Evolutionary conservation across 2,888 invertebrate genomes (phyloP).

Genomic region (Parthenolecanium corni): DNA sequence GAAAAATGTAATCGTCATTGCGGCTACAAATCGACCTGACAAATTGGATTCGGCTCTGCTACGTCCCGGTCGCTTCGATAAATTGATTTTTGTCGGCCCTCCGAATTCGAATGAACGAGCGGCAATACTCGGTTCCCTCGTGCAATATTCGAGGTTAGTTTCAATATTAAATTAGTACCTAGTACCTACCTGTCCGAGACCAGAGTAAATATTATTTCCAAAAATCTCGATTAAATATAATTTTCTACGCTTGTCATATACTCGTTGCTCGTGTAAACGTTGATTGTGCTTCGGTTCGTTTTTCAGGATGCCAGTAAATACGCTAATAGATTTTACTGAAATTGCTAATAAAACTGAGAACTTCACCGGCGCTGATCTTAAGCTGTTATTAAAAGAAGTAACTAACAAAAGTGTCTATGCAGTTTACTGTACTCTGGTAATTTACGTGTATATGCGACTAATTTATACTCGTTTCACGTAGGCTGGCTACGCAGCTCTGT

Average conservation of each 20-base stretch:
- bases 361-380: slow-evolving; percentile 52
- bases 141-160: slow-evolving; percentile 34
- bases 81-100: slow-evolving; percentile 48
- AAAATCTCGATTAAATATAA: not conserved
- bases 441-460: not conserved
- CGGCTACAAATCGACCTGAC: slow-evolving; percentile 54
- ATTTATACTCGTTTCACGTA: slow-evolving; percentile 32
- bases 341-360: slow-evolving; percentile 42
- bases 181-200: not conserved
- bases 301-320: slow-evolving; percentile 40
- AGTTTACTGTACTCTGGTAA: not conserved
- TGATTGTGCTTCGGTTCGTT: not conserved
- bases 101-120: slow-evolving; percentile 45
- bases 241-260: not conserved
- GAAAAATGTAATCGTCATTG: slow-evolving; percentile 43
- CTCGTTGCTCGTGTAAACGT: not conserved
- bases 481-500: slow-evolving; percentile 49
- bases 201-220: not conserved
- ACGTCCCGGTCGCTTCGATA: slow-evolving; percentile 52
- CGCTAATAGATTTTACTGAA: slow-evolving; percentile 39
- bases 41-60: slow-evolving; percentile 50
- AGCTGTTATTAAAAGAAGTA: slow-evolving; percentile 50
- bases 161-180: not conserved
- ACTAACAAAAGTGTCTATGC: slow-evolving; percentile 26
- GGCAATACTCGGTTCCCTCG: slow-evolving; percentile 42